phyloP scores from a whole-genome alignment of 30 jellyfish, hydroid and myxozoan species.

The Clytia hemisphaerica region DNA sequence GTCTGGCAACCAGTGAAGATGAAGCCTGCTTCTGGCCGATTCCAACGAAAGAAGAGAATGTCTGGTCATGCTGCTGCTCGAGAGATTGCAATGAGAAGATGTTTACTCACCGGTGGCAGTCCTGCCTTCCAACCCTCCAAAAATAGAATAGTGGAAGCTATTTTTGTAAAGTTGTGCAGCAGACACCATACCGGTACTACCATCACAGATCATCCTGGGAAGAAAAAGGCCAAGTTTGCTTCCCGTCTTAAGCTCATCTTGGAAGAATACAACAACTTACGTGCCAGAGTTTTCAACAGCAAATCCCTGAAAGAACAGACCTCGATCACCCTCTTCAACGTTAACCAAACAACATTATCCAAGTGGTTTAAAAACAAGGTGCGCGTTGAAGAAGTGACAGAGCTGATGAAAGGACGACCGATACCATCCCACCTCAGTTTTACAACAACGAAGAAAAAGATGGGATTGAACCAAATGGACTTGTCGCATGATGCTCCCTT shows the following conservation, averaged over 20 bases:
- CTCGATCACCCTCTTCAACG: too few species aligned
- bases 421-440: too few species aligned
- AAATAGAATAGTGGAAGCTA: constrained; percentile 24
- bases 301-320: too few species aligned
- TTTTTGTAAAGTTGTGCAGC: constrained; percentile 2
- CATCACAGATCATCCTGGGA: background rate
- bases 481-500: too few species aligned
- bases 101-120: constrained; percentile 15
- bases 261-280: too few species aligned
- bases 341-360: too few species aligned
- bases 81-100: constrained; percentile 8
- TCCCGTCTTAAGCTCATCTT: constrained; percentile 9
- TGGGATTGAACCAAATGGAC: too few species aligned
- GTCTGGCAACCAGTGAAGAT: background rate
- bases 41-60: constrained; percentile 7
- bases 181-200: background rate
- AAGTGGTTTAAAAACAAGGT: too few species aligned
- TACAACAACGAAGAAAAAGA: too few species aligned
- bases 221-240: background rate
- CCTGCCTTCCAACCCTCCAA: constrained; percentile 20
- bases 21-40: constrained; percentile 20
- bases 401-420: too few species aligned
- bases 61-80: constrained; percentile 8
- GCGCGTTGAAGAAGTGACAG: too few species aligned
- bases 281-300: too few species aligned